Evolutionary conservation across 1,140 invertebrate genomes (phyloP), one percentile per base, ranked within the genome.

Genomic region (Phenacoccus solenopsis): DNA sequence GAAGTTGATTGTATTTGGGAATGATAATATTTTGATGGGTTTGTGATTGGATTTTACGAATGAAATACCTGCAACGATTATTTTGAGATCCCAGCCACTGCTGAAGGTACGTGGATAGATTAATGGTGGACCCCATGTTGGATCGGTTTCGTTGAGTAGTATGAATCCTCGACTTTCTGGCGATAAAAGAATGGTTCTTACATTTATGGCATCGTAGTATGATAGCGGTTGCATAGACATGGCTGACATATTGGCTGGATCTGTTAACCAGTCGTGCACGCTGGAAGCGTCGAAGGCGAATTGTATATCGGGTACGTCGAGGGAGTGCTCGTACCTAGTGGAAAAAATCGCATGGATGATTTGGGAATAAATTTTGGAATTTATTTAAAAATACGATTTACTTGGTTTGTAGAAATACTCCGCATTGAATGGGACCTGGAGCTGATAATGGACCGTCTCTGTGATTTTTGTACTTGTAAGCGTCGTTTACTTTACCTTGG

Each of bases 251-350:
- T 80, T 74, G 0, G 38, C 73, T 0, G 77, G 79, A 67, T 78
- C 77, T 0, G 64, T 24, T 0, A 78, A 22, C 38, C 74, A 78
- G 64, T 80, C 78, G 24, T 74, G 69, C 7, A 74, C 70, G 20
- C 75, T 78, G 4, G 56, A 75, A 0, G 81, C 81, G 74, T 87
- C 85, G 70, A 86, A 84, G 22, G 83, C 81, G 74, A 80, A 85
- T 76, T 88, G 86, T 22, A 89, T 84, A 74, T 89, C 86, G 0
- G 87, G 86, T 3, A 81, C 75, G 7, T 76, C 75, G 0, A 73
- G 24, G 25, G 72, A 70, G 22, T 70, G n/a, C 71, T 74, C 73
- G 13, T 69, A 70, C 49, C 72, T 74, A n/a, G 22, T 4, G 70
- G 67, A 16, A 21, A 59, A 9, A 20, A n/a, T 1, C 27, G 61